phyloP scores from a whole-genome alignment of 1,140 invertebrate species.

The Nasonia vitripennis region DNA sequence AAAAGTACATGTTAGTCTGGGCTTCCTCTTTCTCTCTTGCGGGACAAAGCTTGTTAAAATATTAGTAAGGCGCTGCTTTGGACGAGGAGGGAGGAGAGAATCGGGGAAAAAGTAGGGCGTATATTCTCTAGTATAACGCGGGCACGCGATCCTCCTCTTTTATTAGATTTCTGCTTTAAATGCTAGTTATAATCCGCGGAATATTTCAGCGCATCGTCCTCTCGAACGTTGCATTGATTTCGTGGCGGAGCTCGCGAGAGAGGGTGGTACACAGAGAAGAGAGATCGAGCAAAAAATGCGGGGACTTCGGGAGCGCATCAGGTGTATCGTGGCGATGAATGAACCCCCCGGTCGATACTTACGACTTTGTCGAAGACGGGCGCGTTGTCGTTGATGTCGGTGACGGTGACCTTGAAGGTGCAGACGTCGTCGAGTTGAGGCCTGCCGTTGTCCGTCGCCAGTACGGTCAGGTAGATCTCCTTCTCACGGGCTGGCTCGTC shows the following conservation, averaged over 20 bases:
- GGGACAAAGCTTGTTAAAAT: slow-evolving; percentile 61
- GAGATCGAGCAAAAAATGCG: no score
- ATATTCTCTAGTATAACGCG: not conserved
- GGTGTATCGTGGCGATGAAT: no score
- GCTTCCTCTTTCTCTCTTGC: slow-evolving; percentile 59
- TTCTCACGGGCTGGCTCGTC: slow-evolving; percentile 91
- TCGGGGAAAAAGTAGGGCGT: not conserved
- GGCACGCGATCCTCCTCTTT: no score
- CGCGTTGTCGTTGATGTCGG: slow-evolving; percentile 91
- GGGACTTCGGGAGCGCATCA: no score
- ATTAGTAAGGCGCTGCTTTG: not conserved
- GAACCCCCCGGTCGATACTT: slow-evolving; percentile 44
- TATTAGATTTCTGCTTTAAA: no score
- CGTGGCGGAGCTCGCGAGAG: no score
- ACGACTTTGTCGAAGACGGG: slow-evolving; percentile 91
- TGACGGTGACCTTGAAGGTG: slow-evolving; percentile 89
- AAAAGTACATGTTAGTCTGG: slow-evolving; percentile 63
- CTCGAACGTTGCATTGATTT: no score
- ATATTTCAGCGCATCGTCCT: no score
- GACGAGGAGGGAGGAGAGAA: no score
- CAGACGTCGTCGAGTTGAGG: slow-evolving; percentile 90
- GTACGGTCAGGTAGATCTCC: slow-evolving; percentile 86
- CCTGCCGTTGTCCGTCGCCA: slow-evolving; percentile 90
- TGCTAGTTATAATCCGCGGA: no score
- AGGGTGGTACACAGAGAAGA: no score